A percentile compares a stretch with the other conserved stretches of the same genome.
These are phyloP conservation scores for Betta splendens DNA, from an alignment of 2,797 vertebrate species.

Conservation along the genomic window DNA sequence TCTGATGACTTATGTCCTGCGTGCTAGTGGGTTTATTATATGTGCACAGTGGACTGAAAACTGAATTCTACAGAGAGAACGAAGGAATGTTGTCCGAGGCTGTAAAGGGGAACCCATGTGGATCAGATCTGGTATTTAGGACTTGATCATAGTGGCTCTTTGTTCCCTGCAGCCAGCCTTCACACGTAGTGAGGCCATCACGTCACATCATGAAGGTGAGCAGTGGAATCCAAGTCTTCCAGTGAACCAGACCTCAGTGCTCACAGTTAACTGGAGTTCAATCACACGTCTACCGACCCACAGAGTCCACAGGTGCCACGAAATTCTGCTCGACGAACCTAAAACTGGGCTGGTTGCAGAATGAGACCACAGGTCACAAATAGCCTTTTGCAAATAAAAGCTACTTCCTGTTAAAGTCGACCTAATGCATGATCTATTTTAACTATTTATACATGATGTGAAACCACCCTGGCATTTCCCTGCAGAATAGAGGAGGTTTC, in stretches of 20 bases:
- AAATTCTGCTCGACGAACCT: slow-evolving; percentile 56
- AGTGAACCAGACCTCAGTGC: slow-evolving; percentile 5
- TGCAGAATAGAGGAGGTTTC: slow-evolving; percentile 11
- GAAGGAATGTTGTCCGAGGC: slow-evolving; percentile 35
- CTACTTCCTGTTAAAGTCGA: too few species aligned
- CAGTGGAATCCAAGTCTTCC: too few species aligned
- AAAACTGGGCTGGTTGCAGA: slow-evolving; percentile 47
- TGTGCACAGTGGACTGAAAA: slow-evolving; percentile 18
- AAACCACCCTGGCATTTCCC: slow-evolving; percentile 32
- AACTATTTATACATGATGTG: too few species aligned
- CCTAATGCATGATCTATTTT: too few species aligned
- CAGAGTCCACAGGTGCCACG: slow-evolving; percentile 28
- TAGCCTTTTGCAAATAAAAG: too few species aligned
- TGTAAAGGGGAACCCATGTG: slow-evolving; percentile 74
- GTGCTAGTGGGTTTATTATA: slow-evolving; percentile 16
- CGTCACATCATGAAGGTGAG: slow-evolving; percentile 2
- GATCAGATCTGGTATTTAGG: slow-evolving; percentile 78
- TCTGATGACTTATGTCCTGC: too few species aligned
- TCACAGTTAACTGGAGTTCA: too few species aligned
- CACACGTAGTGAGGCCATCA: background rate
- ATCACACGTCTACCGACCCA: slow-evolving; percentile 18
- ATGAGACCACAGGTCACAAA: slow-evolving; percentile 60
- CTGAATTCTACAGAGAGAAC: slow-evolving; percentile 21
- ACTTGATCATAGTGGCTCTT: slow-evolving; percentile 60
- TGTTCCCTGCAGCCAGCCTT: slow-evolving; percentile 61